Percentiles rank a stretch among this genome's conserved stretches.
Evolutionary conservation across 2,888 invertebrate genomes (phyloP).

Genomic region (Tenthredo livida): DNA sequence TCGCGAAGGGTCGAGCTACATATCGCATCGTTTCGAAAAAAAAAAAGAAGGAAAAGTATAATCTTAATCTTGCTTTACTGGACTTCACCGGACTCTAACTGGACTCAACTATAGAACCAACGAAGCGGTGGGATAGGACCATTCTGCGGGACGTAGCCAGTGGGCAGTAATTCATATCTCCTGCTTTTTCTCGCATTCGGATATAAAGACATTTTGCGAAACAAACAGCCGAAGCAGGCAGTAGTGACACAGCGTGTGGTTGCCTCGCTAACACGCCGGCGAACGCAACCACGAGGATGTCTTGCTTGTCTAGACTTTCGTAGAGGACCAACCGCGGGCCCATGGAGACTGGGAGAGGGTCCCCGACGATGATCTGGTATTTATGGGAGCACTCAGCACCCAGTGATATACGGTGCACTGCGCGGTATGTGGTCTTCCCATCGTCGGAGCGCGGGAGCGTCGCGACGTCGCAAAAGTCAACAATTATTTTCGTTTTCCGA

Average conservation of each 20-base stretch:
- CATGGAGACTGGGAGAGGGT: slow-evolving; percentile 55
- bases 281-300: slow-evolving; percentile 57
- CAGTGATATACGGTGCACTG: slow-evolving; percentile 66
- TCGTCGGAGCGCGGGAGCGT: slow-evolving; percentile 44
- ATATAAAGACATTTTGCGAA: slow-evolving; percentile 63
- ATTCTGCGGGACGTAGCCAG: slow-evolving; percentile 30
- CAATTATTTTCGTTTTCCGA: slow-evolving; percentile 55
- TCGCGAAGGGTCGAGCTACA: neutral
- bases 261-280: slow-evolving; percentile 58
- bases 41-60: neutral
- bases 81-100: neutral
- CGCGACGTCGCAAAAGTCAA: slow-evolving; percentile 56
- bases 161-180: slow-evolving; percentile 45
- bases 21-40: neutral
- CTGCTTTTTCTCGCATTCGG: slow-evolving; percentile 51
- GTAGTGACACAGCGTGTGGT: slow-evolving; percentile 64
- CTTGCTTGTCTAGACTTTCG: slow-evolving; percentile 61
- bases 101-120: slow-evolving; percentile 18
- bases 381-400: slow-evolving; percentile 70
- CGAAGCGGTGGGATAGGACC: slow-evolving; percentile 26
- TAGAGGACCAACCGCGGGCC: slow-evolving; percentile 45
- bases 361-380: slow-evolving; percentile 67
- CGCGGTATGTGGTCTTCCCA: slow-evolving; percentile 59
- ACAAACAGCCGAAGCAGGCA: slow-evolving; percentile 66
- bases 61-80: slow-evolving; percentile 22